phyloP scores from a whole-genome alignment of 1,140 invertebrate genomes.

The Pomacea maculata region DNA sequence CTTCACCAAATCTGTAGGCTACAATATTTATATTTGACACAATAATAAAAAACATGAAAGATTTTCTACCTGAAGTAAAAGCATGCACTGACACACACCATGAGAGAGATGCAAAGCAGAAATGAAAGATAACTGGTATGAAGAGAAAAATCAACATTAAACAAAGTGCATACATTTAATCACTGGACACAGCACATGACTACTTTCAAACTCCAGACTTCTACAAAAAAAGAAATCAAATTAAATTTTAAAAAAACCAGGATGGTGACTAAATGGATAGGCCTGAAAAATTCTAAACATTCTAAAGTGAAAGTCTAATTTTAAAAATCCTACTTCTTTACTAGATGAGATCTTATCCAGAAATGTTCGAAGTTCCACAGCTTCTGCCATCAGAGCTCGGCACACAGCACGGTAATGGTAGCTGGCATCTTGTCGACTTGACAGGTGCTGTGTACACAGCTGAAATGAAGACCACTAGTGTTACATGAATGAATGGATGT shows the following conservation, averaged over 20 bases:
- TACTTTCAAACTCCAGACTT: neutral
- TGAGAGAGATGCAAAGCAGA: no score
- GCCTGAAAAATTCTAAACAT: neutral
- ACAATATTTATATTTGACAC: no score
- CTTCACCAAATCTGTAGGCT: no score
- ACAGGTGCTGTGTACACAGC: conserved; percentile 76
- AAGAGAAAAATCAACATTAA: no score
- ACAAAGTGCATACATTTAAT: no score
- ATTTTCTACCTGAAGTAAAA: no score
- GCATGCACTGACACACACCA: no score
- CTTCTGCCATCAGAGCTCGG: conserved; percentile 88
- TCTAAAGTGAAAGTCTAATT: neutral
- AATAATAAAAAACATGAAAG: no score
- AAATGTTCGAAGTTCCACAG: conserved; percentile 88
- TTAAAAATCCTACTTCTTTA: conserved; percentile 43
- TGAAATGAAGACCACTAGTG: conserved; percentile 60
- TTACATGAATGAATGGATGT: no score
- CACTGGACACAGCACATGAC: neutral
- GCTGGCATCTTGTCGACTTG: conserved; percentile 72
- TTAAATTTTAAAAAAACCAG: neutral
- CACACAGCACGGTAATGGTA: conserved; percentile 91
- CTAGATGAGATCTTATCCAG: conserved; percentile 78
- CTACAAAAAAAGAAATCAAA: neutral
- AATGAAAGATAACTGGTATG: no score
- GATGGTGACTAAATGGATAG: no score